Evolutionary conservation across 2,113 vertebrate genomes (phyloP), one percentile per base, ranked within the genome.

Genomic region (Monopterus albus): DNA sequence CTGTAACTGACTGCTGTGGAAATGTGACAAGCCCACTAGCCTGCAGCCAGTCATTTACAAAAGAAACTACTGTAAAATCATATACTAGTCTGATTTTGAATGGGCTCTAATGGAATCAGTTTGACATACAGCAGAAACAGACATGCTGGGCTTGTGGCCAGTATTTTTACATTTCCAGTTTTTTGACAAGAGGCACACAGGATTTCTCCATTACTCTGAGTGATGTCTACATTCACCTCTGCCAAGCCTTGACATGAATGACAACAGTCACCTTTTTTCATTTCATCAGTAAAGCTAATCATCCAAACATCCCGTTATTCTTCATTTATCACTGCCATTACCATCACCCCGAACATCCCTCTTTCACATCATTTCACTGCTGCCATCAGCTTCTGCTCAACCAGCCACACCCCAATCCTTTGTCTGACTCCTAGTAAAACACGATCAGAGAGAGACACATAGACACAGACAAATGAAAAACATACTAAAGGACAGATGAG

Each of bases 361-460:
- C 40, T 43, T 68, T 53, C 46, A 29, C 61, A 66, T 63, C 63
- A 25, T 85, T 51, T 62, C 63, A 43, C 65, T 49, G 64, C 60
- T 67, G 39, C 69, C 69, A 55, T 72, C 14, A 75, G 61, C 72
- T 49, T 79, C 52, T 49, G 5, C 38, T 70, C 40, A 67, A 70
- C 71, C 84, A 84, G 89, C 91, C 91, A 90, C 91, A 91, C 91
- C 90, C 89, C 78, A 75, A 65, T 59, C 86, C 87, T 92, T 92
- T 92, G 91, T 92, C 56, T 85, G 64, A 58, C 28, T 76, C 50
- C 61, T 26, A 26, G 26, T 47, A 46, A 75, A 75, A 75, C 33
- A 35, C n/a, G 40, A 31, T 5, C 40, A 59, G 13, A 70, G 56
- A 69, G 23, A 77, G 18, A 60, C 14, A 63, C 50, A 21, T 0